A percentile compares a stretch with the other conserved stretches of the same genome.
These are phyloP conservation scores for Physeter macrocephalus DNA, from an alignment of 2,113 vertebrate genomes.

Conservation along the genomic window DNA sequence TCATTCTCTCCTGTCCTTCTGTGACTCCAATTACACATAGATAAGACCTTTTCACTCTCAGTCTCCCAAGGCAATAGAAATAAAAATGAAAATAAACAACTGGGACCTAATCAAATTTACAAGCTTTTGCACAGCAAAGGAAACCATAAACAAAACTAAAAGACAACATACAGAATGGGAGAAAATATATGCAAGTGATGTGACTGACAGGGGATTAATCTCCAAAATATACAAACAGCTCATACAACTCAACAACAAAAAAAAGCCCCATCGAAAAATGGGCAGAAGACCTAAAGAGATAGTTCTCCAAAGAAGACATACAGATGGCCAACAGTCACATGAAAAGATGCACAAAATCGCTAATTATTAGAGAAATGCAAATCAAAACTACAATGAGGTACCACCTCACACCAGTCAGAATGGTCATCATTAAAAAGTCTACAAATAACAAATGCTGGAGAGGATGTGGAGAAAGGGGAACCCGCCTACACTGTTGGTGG, in stretches of 20 bases:
- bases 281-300: no score
- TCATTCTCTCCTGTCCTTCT: not conserved
- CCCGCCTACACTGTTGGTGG: not conserved
- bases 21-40: not conserved
- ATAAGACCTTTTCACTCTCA: not conserved
- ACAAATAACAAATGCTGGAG: not conserved
- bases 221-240: not conserved
- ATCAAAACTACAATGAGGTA: no score
- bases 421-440: not conserved
- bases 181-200: not conserved
- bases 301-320: no score
- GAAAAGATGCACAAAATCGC: no score
- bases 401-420: no score
- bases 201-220: not conserved
- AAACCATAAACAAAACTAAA: not conserved
- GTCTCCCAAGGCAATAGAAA: not conserved
- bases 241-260: no score
- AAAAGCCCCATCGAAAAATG: no score
- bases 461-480: not conserved
- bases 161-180: not conserved
- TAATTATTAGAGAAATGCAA: no score
- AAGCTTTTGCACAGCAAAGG: not conserved
- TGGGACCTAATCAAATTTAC: not conserved
- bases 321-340: no score
- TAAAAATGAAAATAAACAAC: not conserved